Conservation (phyloP, 2,113 vertebrate species). For the Tiliqua scincoides region DNA sequence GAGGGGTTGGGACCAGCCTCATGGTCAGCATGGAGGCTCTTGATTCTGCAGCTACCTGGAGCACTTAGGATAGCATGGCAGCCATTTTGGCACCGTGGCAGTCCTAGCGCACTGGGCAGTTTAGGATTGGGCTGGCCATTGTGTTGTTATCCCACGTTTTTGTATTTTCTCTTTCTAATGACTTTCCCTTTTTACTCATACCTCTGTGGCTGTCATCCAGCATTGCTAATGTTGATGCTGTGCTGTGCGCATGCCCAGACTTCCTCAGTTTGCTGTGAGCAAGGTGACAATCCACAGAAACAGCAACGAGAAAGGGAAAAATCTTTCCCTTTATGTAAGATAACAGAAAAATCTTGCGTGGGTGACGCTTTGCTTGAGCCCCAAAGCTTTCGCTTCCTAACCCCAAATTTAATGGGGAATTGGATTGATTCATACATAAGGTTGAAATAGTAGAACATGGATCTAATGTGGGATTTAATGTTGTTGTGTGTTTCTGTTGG, state of each 20-base stretch:
- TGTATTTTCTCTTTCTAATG: neutral
- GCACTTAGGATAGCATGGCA: too few relatives aligned
- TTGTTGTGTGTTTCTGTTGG: conserved; percentile 62
- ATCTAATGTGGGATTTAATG: conserved; percentile 67
- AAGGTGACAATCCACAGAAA: neutral
- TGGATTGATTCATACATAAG: conserved; percentile 48
- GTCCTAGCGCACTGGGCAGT: too few relatives aligned
- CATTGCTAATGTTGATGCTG: neutral
- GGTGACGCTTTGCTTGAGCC: neutral
- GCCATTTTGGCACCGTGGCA: too few relatives aligned
- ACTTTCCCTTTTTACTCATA: neutral
- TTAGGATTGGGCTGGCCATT: too few relatives aligned
- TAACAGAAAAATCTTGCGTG: neutral
- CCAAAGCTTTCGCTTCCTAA: conserved; percentile 20
- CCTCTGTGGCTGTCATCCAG: neutral
- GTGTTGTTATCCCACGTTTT: neutral
- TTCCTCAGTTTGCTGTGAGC: neutral
- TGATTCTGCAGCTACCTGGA: too few relatives aligned
- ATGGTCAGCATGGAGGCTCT: too few relatives aligned
- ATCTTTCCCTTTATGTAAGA: neutral
- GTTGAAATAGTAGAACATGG: conserved; percentile 45
- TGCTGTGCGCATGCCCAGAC: neutral
- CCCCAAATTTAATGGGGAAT: conserved; percentile 16
- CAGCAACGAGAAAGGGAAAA: neutral
- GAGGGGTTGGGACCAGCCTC: too few relatives aligned